Evolutionary conservation across 2,888 invertebrate genomes (phyloP), one percentile per base, ranked within the genome.

Genomic region (Eupithecia subumbrata): DNA sequence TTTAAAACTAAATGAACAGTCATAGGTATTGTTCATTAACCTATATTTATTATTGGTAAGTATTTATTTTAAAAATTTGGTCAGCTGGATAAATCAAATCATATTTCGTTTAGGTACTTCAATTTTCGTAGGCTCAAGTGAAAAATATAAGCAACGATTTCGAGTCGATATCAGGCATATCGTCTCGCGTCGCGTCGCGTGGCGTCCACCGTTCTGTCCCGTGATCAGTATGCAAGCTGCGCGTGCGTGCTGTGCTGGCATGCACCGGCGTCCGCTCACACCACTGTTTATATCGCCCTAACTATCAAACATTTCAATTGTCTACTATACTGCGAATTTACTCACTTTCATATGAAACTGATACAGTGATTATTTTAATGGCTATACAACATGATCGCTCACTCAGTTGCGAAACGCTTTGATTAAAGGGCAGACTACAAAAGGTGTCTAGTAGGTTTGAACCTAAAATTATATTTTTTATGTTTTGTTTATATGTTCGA

Each of bases 171-270:
- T 12, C 68, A 43, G 14, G 43, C 40, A 22, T 68, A 12, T 40
- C 12, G 43, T 68, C 43, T 68, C 68, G 68, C 68, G 67, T 67
- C n/a, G 67, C 40, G 68, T 68, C 68, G 68, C 68, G 67, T 67
- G 37, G 67, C 40, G 68, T 68, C 66, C 66, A 67, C n/a, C 14
- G 43, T 34, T 18, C 43, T 22, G 68, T n/a, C 18, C 82, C 83
- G 82, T 82, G 84, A 91, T 94, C 90, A 94, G 90, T 94, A 93
- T 93, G 92, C 93, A 88, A 79, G 85, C 79, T 81, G 85, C 79
- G 81, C 81, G 88, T 87, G 88, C 94, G 94, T 92, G 93, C 85
- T 84, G 94, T 92, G 93, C 85, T 84, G 94, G 94, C 89, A 94
- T 93, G 92, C 92, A 85, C 84, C 82, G 83, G 87, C 92, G 92